Conservation (phyloP, 2,797 vertebrate species). For the Coregonus sp. region DNA sequence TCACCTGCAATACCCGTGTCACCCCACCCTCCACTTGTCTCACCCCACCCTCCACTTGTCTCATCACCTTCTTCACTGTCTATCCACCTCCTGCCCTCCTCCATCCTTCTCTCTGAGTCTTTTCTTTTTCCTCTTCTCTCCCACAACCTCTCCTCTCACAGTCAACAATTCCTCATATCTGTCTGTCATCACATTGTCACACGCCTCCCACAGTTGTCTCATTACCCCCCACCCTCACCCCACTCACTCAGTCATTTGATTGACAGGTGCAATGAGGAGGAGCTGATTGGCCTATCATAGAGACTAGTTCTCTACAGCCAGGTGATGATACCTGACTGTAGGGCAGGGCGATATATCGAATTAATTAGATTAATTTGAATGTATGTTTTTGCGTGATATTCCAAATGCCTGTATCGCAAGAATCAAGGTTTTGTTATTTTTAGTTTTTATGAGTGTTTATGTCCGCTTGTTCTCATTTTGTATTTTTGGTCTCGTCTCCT, state of each 20-base stretch:
- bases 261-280: conserved; percentile 53
- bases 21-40: too few species aligned
- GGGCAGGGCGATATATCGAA: too few species aligned
- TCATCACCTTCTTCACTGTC: neutral
- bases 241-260: conserved; percentile 30
- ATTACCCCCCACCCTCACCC: neutral
- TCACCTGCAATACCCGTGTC: too few species aligned
- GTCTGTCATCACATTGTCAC: conserved; percentile 42
- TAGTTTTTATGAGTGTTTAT: too few species aligned
- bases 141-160: conserved; percentile 1
- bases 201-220: conserved; percentile 36
- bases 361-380: too few species aligned
- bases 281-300: conserved; percentile 38
- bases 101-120: conserved; percentile 7
- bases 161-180: conserved; percentile 34
- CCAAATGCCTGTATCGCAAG: too few species aligned
- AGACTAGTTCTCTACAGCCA: too few species aligned
- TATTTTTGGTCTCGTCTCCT: too few species aligned
- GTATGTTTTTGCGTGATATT: too few species aligned
- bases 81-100: neutral
- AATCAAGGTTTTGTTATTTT: too few species aligned
- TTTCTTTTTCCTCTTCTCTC: conserved; percentile 3
- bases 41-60: neutral
- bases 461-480: too few species aligned
- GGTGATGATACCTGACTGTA: too few species aligned